Evolutionary conservation across 2,113 vertebrate genomes (phyloP), one percentile per base, ranked within the genome.

Genomic region (Ammodytes marinus): DNA sequence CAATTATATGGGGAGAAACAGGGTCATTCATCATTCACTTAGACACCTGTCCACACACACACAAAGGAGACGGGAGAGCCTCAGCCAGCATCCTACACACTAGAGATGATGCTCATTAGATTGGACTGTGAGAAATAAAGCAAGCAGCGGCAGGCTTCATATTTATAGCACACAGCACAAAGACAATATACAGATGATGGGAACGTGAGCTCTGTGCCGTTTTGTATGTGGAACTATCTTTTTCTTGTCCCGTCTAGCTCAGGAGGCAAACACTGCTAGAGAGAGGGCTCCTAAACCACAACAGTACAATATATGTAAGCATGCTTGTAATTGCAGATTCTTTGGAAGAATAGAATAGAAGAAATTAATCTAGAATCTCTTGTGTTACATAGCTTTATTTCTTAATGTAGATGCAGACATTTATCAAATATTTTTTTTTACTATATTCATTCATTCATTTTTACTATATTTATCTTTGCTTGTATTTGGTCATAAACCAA

Each of bases 21-120:
- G 93, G 93, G 89, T 90, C 93, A 95, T 94, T 93, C 90, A 95
- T 95, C 94, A 95, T 94, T 90, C 90, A 82, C 89, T 93, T 91
- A 91, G 93, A 95, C 93, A 94, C 92, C 91, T 94, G 92, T 94
- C 94, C 89, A 88, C 80, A 64, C 77, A 64, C 77, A 83, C 87
- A 94, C 94, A 94, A 94, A 94, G 90, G 72, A 79, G 73, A 78
- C 69, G 42, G 9, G 42, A 78, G 70, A 87, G 79, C 50, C 80
- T 73, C 87, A 61, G 83, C 87, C 83, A 85, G 84, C 75, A 85
- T 89, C 86, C 72, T 3, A 60, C 63, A 80, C 86, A 27, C 27
- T 27, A 82, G 79, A 87, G 76, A 91, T 87, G 90, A 93, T 90
- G 85, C 92, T 94, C 91, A 93, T 94, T 93, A 93, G 88, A 90